phyloP scores from a whole-genome alignment of 1,140 invertebrate species.

The Macrosteles quadrilineatus region DNA sequence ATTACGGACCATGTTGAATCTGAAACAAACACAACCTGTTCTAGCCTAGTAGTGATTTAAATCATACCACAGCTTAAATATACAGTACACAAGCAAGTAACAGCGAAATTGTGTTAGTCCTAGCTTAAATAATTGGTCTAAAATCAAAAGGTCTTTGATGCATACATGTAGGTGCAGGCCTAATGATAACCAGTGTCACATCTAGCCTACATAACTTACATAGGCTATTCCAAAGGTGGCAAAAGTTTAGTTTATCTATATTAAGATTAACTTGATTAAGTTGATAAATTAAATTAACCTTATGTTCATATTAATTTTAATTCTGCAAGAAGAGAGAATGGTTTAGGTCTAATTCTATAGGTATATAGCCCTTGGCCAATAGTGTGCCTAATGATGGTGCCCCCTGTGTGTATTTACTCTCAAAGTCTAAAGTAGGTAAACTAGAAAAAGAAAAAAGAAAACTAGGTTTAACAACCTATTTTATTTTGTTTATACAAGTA shows the following conservation, averaged over 20 bases:
- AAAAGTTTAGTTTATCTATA: too few relatives aligned
- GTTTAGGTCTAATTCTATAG: too few relatives aligned
- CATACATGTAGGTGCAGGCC: too few relatives aligned
- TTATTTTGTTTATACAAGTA: conserved; percentile 1
- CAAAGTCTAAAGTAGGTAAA: not conserved
- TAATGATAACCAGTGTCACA: too few relatives aligned
- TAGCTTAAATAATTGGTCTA: too few relatives aligned
- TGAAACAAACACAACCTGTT: not conserved
- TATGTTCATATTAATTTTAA: too few relatives aligned
- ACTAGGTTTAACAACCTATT: not conserved
- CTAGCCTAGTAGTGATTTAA: not conserved
- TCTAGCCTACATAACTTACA: too few relatives aligned
- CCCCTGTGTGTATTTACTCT: not conserved
- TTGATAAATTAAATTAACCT: too few relatives aligned
- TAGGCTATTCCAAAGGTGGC: too few relatives aligned
- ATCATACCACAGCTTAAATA: not conserved
- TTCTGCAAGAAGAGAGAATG: too few relatives aligned
- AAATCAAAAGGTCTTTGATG: too few relatives aligned
- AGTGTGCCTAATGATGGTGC: not conserved
- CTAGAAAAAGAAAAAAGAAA: not conserved
- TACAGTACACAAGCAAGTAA: not conserved
- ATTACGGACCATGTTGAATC: conserved; percentile 1
- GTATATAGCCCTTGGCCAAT: not conserved
- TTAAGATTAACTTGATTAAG: too few relatives aligned
- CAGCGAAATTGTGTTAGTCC: not conserved